These are phyloP conservation scores for Rotaria socialis DNA, from an alignment of 2,888 invertebrate genomes.

Conservation along the genomic window DNA sequence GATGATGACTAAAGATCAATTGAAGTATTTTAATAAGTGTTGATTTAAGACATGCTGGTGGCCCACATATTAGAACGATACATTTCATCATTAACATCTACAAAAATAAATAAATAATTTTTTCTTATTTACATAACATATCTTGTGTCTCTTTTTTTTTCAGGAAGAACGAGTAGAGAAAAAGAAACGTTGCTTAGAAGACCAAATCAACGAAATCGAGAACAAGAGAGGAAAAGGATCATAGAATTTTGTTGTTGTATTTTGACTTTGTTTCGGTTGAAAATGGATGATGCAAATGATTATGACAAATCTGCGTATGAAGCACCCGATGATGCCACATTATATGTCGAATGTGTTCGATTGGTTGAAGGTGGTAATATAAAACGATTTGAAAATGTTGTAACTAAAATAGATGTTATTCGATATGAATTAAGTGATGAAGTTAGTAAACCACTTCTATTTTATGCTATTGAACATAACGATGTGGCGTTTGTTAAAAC, in stretches of 20 bases:
- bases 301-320: neutral
- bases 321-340: neutral
- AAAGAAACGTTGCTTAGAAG: conserved; percentile 2
- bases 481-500: conserved; percentile 20
- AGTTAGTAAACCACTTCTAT: conserved; percentile 45
- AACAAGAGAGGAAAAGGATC: neutral
- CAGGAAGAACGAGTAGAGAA: neutral
- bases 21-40: neutral
- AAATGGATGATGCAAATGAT: neutral
- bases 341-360: conserved; percentile 11
- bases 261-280: neutral
- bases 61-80: conserved; percentile 26
- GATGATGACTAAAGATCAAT: neutral
- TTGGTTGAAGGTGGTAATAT: neutral
- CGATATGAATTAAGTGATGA: neutral
- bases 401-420: neutral
- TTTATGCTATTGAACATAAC: conserved; percentile 43
- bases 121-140: neutral
- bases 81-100: neutral
- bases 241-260: neutral
- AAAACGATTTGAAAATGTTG: neutral
- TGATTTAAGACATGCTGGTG: conserved; percentile 27
- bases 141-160: neutral
- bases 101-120: neutral
- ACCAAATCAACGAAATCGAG: neutral